Percentiles rank a stretch among this genome's conserved stretches.
These are phyloP conservation scores for Drosophila nikananu DNA, from an alignment of 1,140 invertebrate species.

Conservation along the genomic window DNA sequence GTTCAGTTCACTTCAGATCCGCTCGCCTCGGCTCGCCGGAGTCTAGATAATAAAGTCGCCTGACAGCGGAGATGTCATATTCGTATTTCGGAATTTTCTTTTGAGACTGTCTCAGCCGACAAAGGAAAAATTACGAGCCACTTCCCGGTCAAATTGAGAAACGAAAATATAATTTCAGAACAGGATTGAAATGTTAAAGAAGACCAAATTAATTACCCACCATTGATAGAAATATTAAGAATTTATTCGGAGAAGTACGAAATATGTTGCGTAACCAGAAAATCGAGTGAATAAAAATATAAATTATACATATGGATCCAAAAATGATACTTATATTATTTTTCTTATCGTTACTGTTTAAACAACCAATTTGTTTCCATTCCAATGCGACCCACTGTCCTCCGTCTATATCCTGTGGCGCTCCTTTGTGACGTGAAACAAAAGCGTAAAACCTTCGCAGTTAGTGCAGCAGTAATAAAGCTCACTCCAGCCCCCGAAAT, in stretches of 20 bases:
- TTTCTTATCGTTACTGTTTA: not conserved
- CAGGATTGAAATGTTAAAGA: not conserved
- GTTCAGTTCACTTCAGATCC: constrained; percentile 30
- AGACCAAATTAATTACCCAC: not conserved
- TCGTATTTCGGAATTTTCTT: constrained; percentile 29
- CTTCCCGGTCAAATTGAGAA: not conserved
- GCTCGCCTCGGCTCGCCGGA: constrained; percentile 29
- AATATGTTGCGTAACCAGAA: not conserved
- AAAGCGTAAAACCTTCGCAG: constrained; percentile 36
- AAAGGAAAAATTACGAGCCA: constrained; percentile 3
- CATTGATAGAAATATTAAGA: not conserved
- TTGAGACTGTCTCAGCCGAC: not conserved
- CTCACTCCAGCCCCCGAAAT: constrained; percentile 7
- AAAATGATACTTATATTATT: not conserved
- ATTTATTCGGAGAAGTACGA: not conserved
- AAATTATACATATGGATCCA: not conserved
- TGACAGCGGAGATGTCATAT: constrained; percentile 52
- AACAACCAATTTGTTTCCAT: not conserved
- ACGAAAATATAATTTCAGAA: not conserved
- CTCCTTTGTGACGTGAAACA: constrained; percentile 53
- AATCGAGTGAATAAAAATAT: not conserved
- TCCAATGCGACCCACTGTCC: constrained; percentile 18
- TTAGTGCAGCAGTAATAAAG: constrained; percentile 62
- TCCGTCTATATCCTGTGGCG: constrained; percentile 40
- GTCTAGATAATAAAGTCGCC: constrained; percentile 50